phyloP scores from a whole-genome alignment of 2,797 vertebrate genomes.

The Rhodeus uyekii region DNA sequence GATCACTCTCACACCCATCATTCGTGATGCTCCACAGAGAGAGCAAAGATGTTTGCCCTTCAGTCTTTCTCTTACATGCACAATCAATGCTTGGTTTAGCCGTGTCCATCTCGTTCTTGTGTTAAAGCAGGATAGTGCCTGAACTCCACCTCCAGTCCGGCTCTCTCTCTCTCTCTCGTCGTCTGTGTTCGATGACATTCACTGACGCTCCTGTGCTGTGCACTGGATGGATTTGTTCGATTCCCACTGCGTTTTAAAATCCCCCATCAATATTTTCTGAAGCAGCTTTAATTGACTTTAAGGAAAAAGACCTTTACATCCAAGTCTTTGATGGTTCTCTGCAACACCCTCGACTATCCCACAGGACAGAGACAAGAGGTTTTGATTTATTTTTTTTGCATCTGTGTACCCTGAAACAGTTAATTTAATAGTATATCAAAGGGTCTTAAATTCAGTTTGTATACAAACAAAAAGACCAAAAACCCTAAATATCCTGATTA shows the following conservation, averaged over 20 bases:
- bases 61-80: background rate
- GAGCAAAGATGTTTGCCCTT: background rate
- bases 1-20: background rate
- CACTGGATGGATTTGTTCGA: background rate
- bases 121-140: background rate
- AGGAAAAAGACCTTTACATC: background rate
- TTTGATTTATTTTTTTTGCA: background rate
- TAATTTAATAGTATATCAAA: background rate
- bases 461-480: background rate
- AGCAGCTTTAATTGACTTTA: background rate
- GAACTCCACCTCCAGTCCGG: background rate
- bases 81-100: background rate
- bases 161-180: background rate
- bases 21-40: background rate
- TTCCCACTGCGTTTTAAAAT: background rate
- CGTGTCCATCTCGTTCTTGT: background rate
- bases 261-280: slow-evolving; percentile 14
- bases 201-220: too few relatives aligned
- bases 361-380: background rate
- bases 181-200: background rate
- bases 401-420: background rate
- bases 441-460: background rate
- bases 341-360: background rate
- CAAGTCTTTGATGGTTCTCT: background rate
- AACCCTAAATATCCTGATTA: background rate